A percentile compares a stretch with the other conserved stretches of the same genome.
Evolutionary conservation across 23 tunicate genomes (phyloP).

Genomic region (Clavelina lepadiformis): DNA sequence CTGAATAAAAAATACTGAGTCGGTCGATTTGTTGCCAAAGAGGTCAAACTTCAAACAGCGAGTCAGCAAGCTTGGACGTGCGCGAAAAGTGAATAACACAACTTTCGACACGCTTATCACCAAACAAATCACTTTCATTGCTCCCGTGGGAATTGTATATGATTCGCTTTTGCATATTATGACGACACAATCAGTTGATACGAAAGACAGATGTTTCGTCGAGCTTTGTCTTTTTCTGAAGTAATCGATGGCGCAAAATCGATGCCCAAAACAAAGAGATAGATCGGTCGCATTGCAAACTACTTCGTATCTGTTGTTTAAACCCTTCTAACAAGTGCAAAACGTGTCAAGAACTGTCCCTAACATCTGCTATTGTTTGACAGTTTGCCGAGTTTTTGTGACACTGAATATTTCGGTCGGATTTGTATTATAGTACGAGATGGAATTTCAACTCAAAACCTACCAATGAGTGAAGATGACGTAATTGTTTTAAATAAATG

Average conservation of each 20-base stretch:
- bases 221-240: slow-evolving; percentile 21
- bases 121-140: slow-evolving; percentile 10
- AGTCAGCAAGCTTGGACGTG: background rate
- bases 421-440: slow-evolving; percentile 14
- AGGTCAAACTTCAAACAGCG: too few relatives aligned
- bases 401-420: too few relatives aligned
- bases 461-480: too few relatives aligned
- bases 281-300: slow-evolving; percentile 9
- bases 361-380: slow-evolving; percentile 2
- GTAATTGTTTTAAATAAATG: too few relatives aligned
- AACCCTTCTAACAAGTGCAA: slow-evolving; percentile 4
- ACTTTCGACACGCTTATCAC: background rate
- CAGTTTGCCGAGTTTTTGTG: background rate
- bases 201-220: slow-evolving; percentile 37
- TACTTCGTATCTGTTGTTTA: slow-evolving; percentile 5
- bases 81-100: background rate
- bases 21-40: too few relatives aligned
- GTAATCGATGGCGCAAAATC: slow-evolving; percentile 33
- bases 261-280: slow-evolving; percentile 2
- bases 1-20: too few relatives aligned
- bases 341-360: too few relatives aligned
- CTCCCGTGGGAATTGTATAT: slow-evolving; percentile 12
- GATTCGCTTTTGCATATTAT: slow-evolving; percentile 18
- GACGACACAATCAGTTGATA: slow-evolving; percentile 45
- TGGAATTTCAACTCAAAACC: slow-evolving; percentile 20